Percentiles rank a stretch among this genome's conserved stretches.
These are phyloP conservation scores for Anabas testudineus DNA, from an alignment of 2,797 vertebrate genomes.

Conservation along the genomic window DNA sequence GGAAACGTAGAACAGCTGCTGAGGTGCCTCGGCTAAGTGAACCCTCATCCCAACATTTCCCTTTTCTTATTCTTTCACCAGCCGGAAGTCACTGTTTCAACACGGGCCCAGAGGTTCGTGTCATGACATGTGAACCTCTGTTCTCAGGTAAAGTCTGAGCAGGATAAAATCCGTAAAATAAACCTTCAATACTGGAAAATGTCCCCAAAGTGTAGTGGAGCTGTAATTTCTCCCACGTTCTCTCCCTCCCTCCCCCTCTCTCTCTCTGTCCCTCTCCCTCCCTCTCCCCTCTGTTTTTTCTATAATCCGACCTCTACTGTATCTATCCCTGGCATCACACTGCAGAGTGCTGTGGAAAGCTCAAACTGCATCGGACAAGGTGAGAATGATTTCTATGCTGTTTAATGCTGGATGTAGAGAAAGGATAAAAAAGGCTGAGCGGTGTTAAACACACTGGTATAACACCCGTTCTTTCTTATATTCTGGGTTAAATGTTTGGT, in stretches of 20 bases:
- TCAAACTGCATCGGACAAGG: constrained; percentile 78
- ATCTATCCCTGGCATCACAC: constrained; percentile 77
- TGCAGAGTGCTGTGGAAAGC: constrained; percentile 74
- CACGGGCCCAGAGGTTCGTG: constrained; percentile 31
- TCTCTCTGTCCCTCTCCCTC: constrained; percentile 37
- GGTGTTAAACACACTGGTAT: constrained; percentile 7
- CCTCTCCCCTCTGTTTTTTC: constrained; percentile 61
- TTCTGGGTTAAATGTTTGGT: constrained; percentile 38
- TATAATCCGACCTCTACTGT: constrained; percentile 80
- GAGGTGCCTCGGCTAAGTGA: constrained; percentile 38
- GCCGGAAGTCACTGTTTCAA: constrained; percentile 12
- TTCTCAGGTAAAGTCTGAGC: constrained; percentile 52
- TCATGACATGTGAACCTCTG: constrained; percentile 50
- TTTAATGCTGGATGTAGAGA: constrained; percentile 38
- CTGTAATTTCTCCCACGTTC: constrained; percentile 63
- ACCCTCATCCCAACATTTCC: constrained; percentile 22
- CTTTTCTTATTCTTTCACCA: constrained; percentile 20
- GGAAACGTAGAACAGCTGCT: constrained; percentile 30
- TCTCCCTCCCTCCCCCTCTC: constrained; percentile 39
- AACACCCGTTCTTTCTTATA: constrained; percentile 20
- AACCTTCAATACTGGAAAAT: constrained; percentile 64
- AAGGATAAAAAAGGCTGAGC: constrained; percentile 21
- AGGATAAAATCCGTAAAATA: constrained; percentile 43
- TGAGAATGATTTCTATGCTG: constrained; percentile 65
- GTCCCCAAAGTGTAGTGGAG: constrained; percentile 75